Conservation (phyloP, 2,797 vertebrate genomes). For the Gephyroberyx darwinii region DNA sequence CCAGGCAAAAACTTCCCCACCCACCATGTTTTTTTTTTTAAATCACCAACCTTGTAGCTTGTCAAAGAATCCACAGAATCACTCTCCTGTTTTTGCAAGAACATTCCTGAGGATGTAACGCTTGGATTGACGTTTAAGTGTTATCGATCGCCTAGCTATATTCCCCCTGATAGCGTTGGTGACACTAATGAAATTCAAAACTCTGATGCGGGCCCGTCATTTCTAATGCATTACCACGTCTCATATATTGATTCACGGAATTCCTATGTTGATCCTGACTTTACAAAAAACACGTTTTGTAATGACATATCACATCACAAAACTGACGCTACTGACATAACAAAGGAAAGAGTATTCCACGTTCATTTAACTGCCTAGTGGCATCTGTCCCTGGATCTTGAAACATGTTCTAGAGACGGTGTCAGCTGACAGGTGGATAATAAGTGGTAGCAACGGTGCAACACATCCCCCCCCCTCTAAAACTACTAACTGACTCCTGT, state of each 20-base stretch:
- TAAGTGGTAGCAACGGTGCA: too few relatives aligned
- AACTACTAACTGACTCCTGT: too few relatives aligned
- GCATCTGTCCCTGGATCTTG: too few relatives aligned
- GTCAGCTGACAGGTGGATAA: too few relatives aligned
- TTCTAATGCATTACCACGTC: slow-evolving; percentile 47
- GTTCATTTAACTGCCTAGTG: too few relatives aligned
- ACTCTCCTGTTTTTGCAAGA: too few relatives aligned
- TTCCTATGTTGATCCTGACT: slow-evolving; percentile 40
- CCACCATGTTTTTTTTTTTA: neutral
- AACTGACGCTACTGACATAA: slow-evolving; percentile 16
- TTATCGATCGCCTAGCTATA: slow-evolving; percentile 36
- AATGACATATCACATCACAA: neutral
- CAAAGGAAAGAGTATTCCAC: neutral
- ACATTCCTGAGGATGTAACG: slow-evolving; percentile 4
- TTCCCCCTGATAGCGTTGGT: slow-evolving; percentile 20
- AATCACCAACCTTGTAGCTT: neutral
- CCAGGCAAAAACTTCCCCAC: too few relatives aligned
- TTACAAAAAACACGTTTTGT: slow-evolving; percentile 16
- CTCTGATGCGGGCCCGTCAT: slow-evolving; percentile 49
- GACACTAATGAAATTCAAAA: slow-evolving; percentile 47
- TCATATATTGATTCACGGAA: slow-evolving; percentile 27
- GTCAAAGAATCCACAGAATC: neutral
- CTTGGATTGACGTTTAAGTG: slow-evolving; percentile 1
- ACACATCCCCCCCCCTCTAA: too few relatives aligned
- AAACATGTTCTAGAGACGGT: too few relatives aligned